A percentile compares a stretch with the other conserved stretches of the same genome.
Evolutionary conservation across 2,113 vertebrate genomes (phyloP).

Genomic region (Chrysochloris asiatica): DNA sequence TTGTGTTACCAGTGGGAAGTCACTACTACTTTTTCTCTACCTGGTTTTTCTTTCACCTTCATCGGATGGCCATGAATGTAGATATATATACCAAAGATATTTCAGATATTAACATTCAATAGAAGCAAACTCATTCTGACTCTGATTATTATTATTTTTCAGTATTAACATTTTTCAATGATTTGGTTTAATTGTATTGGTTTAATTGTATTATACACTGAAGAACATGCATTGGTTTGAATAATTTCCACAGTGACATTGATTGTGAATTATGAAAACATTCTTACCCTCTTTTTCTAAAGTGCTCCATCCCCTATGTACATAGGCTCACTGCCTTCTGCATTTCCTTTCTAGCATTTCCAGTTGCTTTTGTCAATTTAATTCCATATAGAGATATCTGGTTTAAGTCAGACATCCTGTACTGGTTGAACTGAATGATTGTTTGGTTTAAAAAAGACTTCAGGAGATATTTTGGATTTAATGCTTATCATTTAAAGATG

Average conservation of each 20-base stretch:
- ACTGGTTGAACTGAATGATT: neutral
- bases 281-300: neutral
- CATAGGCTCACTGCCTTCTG: neutral
- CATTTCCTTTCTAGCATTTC: neutral
- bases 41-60: neutral
- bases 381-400: neutral
- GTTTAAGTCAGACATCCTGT: neutral
- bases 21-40: neutral
- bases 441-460: neutral
- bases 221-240: neutral
- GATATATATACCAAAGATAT: neutral
- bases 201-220: neutral
- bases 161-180: neutral
- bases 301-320: neutral
- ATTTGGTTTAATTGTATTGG: neutral
- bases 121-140: neutral
- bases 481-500: neutral
- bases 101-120: neutral
- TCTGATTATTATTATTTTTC: neutral
- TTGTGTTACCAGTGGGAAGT: neutral
- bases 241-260: neutral
- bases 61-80: neutral
- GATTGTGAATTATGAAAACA: neutral
- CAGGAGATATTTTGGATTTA: neutral
- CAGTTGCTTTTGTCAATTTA: neutral